Evolutionary conservation across 2,113 vertebrate species (phyloP).

Genomic region (Apeltes quadracus): DNA sequence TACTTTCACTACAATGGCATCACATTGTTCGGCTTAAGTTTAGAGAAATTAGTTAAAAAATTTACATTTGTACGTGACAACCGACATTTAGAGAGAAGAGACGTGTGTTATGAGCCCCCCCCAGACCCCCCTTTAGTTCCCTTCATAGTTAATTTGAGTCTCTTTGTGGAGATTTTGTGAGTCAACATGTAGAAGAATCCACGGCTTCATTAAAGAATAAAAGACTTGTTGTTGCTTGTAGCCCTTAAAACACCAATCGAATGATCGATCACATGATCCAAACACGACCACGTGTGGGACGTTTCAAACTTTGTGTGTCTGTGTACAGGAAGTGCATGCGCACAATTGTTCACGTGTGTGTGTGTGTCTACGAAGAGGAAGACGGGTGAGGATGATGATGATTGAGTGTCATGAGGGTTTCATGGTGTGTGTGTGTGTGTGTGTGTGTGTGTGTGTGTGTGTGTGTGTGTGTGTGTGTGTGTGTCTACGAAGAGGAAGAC

Average conservation of each 20-base stretch:
- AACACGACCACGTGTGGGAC: slow-evolving; percentile 12
- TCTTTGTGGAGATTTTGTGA: neutral
- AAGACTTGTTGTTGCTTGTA: slow-evolving; percentile 58
- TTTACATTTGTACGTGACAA: slow-evolving; percentile 45
- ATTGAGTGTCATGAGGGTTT: no score
- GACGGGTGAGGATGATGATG: neutral
- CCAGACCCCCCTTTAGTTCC: neutral
- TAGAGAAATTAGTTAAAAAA: slow-evolving; percentile 33
- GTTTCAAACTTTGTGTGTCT: slow-evolving; percentile 25
- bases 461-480: neutral
- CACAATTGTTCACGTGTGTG: slow-evolving; percentile 57
- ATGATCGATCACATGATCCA: slow-evolving; percentile 15
- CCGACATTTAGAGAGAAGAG: slow-evolving; percentile 64
- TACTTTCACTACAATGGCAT: no score
- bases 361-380: neutral
- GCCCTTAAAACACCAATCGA: slow-evolving; percentile 77
- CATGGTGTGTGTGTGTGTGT: neutral
- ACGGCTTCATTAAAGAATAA: slow-evolving; percentile 13
- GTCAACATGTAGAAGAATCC: slow-evolving; percentile 19
- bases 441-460: no score
- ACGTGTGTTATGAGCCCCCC: slow-evolving; percentile 5
- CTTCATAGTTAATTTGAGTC: neutral
- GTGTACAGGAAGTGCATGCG: slow-evolving; percentile 67
- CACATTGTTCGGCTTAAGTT: slow-evolving; percentile 54
- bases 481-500: no score